Evolutionary conservation across 2,113 vertebrate genomes (phyloP).

Genomic region (Acanthochromis polyacanthus): DNA sequence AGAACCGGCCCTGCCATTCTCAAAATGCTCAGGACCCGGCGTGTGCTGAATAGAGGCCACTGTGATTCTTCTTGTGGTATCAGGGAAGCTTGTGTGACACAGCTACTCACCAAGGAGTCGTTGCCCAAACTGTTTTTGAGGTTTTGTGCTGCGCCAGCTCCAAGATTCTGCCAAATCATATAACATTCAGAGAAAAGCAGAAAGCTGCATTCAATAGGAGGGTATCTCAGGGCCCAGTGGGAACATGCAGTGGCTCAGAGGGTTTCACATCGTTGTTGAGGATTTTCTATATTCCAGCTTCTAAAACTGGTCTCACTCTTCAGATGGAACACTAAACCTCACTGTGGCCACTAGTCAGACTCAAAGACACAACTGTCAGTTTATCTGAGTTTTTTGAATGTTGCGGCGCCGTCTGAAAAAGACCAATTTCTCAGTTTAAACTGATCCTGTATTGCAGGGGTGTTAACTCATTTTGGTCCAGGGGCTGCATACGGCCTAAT

Average conservation of each 20-base stretch:
- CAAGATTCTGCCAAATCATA: conserved; percentile 68
- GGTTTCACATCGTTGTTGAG: conserved; percentile 25
- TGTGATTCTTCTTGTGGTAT: background rate
- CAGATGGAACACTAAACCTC: conserved; percentile 13
- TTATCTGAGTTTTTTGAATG: background rate
- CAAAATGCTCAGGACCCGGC: background rate
- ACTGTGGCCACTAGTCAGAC: conserved; percentile 10
- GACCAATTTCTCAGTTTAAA: background rate
- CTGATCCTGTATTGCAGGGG: too few species aligned
- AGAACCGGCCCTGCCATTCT: background rate
- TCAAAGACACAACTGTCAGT: conserved; percentile 10
- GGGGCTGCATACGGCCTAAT: too few species aligned
- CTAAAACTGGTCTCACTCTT: background rate
- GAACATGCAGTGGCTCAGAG: conserved; percentile 11
- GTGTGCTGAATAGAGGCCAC: background rate
- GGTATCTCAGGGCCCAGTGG: background rate
- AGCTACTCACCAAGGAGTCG: conserved; percentile 74
- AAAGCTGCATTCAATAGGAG: conserved; percentile 28
- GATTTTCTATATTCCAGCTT: conserved; percentile 6
- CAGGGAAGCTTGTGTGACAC: conserved; percentile 1
- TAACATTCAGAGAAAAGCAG: conserved; percentile 13
- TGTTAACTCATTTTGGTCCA: too few species aligned
- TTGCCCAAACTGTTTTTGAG: conserved; percentile 74
- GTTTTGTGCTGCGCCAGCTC: conserved; percentile 78
- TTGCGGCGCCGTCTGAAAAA: too few species aligned